These are phyloP conservation scores for Ornithoptera priamus DNA, from an alignment of 2,888 invertebrate genomes.

Conservation along the genomic window DNA sequence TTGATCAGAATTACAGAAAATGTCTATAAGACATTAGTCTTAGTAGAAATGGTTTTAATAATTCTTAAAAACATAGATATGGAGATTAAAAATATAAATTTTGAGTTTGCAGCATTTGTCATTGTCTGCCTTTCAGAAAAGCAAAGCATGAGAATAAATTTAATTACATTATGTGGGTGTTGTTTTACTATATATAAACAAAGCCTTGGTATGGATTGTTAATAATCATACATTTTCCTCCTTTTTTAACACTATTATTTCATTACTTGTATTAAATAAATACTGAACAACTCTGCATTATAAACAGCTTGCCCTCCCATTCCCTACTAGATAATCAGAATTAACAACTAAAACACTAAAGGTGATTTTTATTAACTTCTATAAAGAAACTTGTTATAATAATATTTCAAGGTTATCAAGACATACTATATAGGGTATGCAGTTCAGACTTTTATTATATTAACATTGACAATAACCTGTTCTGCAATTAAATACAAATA, in stretches of 20 bases:
- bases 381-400: neutral
- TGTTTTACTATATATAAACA: conserved; percentile 22
- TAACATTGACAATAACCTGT: neutral
- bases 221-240: conserved; percentile 16
- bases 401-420: neutral
- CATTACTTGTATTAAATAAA: too few species aligned
- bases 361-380: neutral
- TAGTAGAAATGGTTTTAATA: too few species aligned
- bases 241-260: too few species aligned
- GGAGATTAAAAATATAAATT: too few species aligned
- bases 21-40: too few species aligned
- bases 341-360: neutral
- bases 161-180: conserved; percentile 22
- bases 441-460: neutral
- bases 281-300: too few species aligned
- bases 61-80: too few species aligned
- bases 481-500: neutral
- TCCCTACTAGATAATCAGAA: too few species aligned
- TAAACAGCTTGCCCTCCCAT: too few species aligned
- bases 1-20: too few species aligned
- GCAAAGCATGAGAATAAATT: neutral
- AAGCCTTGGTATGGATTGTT: conserved; percentile 7
- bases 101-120: neutral
- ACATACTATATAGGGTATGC: neutral
- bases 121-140: conserved; percentile 1